A percentile compares a stretch with the other conserved stretches of the same genome.
Evolutionary conservation across 2,797 vertebrate genomes (phyloP).

Genomic region (Centroberyx gerrardi): DNA sequence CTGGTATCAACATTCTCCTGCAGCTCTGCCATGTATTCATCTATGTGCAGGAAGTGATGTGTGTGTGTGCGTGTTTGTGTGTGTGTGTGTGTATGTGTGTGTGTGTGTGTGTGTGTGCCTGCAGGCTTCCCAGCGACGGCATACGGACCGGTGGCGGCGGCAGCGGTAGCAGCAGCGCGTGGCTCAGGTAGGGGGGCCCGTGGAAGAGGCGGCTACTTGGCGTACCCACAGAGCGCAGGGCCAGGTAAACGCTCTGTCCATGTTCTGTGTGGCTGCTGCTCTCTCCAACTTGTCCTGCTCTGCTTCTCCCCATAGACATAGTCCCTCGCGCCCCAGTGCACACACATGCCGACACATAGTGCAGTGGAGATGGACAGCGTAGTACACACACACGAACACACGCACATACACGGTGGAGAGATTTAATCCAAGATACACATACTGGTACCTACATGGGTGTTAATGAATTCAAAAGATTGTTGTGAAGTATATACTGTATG

Average conservation of each 20-base stretch:
- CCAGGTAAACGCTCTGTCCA: conserved; percentile 95
- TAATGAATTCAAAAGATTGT: not conserved
- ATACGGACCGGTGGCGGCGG: conserved; percentile 96
- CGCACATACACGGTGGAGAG: conserved; percentile 19
- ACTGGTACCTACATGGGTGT: not conserved
- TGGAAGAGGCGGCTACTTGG: conserved; percentile 91
- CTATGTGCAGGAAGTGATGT: conserved; percentile 77
- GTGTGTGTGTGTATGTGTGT: conserved; percentile 37
- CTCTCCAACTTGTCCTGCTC: conserved; percentile 85
- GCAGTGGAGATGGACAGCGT: conserved; percentile 34
- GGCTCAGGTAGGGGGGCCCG: conserved; percentile 98
- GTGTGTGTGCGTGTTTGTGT: conserved; percentile 3
- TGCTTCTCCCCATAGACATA: conserved; percentile 80
- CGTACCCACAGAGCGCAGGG: conserved; percentile 95
- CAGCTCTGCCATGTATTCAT: conserved; percentile 72
- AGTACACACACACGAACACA: conserved; percentile 36
- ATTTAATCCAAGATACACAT: not conserved
- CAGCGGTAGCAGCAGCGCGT: conserved; percentile 95
- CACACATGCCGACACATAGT: conserved; percentile 32
- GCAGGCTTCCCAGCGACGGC: conserved; percentile 97
- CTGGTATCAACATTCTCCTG: conserved; percentile 69
- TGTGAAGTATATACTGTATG: not conserved
- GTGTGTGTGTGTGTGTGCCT: conserved; percentile 75
- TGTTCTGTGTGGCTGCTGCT: conserved; percentile 95
- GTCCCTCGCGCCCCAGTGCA: conserved; percentile 56